Evolutionary conservation across 2,797 vertebrate genomes (phyloP).

Genomic region (Ctenosaura bakeri): DNA sequence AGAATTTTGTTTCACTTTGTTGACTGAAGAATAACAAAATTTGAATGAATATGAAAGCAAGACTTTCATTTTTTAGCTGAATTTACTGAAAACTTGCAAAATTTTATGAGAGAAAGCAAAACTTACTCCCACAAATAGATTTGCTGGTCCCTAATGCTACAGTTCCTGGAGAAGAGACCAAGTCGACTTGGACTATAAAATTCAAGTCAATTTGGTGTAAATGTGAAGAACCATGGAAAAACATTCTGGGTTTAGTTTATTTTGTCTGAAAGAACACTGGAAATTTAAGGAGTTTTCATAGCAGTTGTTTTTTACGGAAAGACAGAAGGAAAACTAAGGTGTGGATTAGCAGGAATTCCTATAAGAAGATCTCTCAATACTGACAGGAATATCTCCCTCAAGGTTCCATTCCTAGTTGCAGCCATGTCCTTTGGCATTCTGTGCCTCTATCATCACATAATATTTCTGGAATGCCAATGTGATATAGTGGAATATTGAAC

Average conservation of each 20-base stretch:
- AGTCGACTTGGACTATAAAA: background rate
- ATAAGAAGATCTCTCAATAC: background rate
- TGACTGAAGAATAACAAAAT: no score
- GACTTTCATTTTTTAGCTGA: background rate
- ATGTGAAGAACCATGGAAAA: background rate
- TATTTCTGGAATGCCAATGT: background rate
- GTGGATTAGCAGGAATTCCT: background rate
- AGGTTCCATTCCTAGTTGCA: background rate
- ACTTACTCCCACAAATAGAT: no score
- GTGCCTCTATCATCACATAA: background rate
- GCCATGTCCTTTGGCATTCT: background rate
- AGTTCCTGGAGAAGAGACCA: background rate
- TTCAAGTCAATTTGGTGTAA: background rate
- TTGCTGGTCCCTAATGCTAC: no score
- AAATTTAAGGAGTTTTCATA: background rate
- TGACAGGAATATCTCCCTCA: background rate
- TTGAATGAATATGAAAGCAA: no score
- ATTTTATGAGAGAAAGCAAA: no score
- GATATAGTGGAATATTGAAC: no score
- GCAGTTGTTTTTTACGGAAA: background rate
- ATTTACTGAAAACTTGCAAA: background rate
- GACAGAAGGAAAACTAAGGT: background rate
- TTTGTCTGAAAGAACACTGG: background rate
- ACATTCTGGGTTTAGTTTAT: background rate
- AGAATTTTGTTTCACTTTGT: background rate